These are phyloP conservation scores for Trichoplusia ni DNA, from an alignment of 1,140 invertebrate genomes.

Conservation along the genomic window DNA sequence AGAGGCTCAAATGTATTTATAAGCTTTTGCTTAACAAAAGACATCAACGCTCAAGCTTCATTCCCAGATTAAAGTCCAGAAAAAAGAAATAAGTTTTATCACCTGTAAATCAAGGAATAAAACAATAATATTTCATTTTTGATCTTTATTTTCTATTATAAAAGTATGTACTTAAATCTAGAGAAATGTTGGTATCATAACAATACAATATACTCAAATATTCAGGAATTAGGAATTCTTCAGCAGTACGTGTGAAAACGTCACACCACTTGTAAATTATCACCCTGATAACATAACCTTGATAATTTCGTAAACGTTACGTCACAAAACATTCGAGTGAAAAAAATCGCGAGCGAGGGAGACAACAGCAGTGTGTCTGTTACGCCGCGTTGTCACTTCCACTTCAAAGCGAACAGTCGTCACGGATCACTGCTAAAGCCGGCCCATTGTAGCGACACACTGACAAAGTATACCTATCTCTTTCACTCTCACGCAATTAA, in stretches of 20 bases:
- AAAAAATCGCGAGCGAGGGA: slow-evolving; percentile 61
- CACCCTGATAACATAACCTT: slow-evolving; percentile 44
- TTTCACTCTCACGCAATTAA: slow-evolving; percentile 38
- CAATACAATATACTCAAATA: too few species aligned
- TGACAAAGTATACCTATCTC: slow-evolving; percentile 47
- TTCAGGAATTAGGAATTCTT: too few species aligned
- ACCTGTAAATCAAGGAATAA: too few species aligned
- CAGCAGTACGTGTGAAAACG: slow-evolving; percentile 22
- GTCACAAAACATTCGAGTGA: slow-evolving; percentile 44
- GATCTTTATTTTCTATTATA: too few species aligned
- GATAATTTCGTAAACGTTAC: slow-evolving; percentile 48
- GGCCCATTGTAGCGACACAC: slow-evolving; percentile 57
- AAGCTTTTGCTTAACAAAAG: slow-evolving; percentile 34
- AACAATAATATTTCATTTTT: too few species aligned
- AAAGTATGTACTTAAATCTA: too few species aligned
- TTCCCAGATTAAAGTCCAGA: background rate
- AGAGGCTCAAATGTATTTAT: background rate
- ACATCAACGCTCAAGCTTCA: slow-evolving; percentile 38
- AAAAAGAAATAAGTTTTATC: background rate
- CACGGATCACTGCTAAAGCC: slow-evolving; percentile 68
- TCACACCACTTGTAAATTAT: slow-evolving; percentile 33
- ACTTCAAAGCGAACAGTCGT: slow-evolving; percentile 69
- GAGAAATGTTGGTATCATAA: background rate
- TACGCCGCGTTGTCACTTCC: slow-evolving; percentile 56
- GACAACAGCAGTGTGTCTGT: slow-evolving; percentile 49